Evolutionary conservation across 2,888 invertebrate species (phyloP).

Genomic region (Agonopterix arenella): DNA sequence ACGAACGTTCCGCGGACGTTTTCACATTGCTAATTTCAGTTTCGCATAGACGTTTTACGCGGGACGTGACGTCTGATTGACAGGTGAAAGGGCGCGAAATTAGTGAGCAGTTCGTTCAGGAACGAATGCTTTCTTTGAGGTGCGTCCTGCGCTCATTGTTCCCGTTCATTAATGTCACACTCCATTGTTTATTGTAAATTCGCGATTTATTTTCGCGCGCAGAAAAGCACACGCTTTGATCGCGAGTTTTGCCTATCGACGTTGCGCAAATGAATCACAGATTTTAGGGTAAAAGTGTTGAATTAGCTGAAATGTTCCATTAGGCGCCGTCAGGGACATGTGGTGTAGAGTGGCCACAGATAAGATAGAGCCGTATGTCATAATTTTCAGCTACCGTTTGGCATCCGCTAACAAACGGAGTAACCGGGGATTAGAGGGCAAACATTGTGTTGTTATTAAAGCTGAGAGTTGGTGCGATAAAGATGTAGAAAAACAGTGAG

Average conservation of each 20-base stretch:
- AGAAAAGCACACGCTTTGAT: constrained; percentile 51
- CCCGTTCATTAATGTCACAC: constrained; percentile 31
- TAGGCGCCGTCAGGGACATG: constrained; percentile 62
- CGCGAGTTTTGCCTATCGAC: constrained; percentile 16
- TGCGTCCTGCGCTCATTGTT: constrained; percentile 24
- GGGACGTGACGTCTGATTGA: constrained; percentile 62
- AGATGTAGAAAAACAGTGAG: constrained; percentile 52
- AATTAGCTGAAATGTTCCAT: constrained; percentile 60
- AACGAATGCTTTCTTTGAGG: constrained; percentile 22
- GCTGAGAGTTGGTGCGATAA: constrained; percentile 52
- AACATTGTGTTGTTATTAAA: constrained; percentile 62
- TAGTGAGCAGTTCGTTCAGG: constrained; percentile 37
- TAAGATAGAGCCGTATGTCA: constrained; percentile 76
- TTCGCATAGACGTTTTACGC: constrained; percentile 33
- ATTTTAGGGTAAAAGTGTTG: constrained; percentile 64
- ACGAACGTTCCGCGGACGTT: constrained; percentile 32
- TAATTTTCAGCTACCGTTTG: constrained; percentile 70
- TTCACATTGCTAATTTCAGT: constrained; percentile 46
- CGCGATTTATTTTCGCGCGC: neutral
- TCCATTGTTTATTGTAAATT: constrained; percentile 16
- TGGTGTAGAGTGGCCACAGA: constrained; percentile 68
- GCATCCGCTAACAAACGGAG: constrained; percentile 57
- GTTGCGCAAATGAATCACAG: constrained; percentile 40
- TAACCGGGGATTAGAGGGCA: constrained; percentile 61
- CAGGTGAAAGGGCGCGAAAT: constrained; percentile 72